Evolutionary conservation across 2,797 vertebrate species (phyloP), one percentile per base, ranked within the genome.

Genomic region (Otus scops): DNA sequence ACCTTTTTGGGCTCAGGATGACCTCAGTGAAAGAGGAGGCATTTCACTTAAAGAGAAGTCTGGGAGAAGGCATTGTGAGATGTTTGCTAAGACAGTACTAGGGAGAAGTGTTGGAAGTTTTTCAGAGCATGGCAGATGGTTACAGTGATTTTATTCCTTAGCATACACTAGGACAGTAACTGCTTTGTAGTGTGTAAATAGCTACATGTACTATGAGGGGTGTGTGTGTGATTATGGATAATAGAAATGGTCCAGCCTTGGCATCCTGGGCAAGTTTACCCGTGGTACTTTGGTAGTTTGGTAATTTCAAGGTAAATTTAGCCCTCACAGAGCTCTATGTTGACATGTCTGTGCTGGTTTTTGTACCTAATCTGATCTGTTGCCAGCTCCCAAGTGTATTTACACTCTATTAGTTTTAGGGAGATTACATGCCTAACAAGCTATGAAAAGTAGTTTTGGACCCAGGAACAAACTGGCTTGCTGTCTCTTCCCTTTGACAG

Each of bases 151-250:
- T 17, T 50, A 59, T 47, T 63, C 7, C 8, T 47, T 63, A 20
- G 21, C 38, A 34, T 32, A 48, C 6, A 12, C 10, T 43, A 56
- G 36, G 43, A 32, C 24, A 54, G 16, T 21, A 61, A 45, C 9
- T 71, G 19, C 34, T 87, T 71, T 89, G 34, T 27, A 68, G 28
- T 27, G 8, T 68, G 53, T 38, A 34, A 14, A 27, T 78, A 48
- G 32, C 16, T 59, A 10, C 22, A 14, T 1, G 1, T 63, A 19
- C 24, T 57, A 1, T 53, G 21, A 23, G 6, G 26, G 1, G 3
- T 10, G 4, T 23, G 36, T 16, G 9, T 36, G 26, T 64, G 24
- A 54, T 77, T 81, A 27, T 19, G 36, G 10, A 11, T 64, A 56
- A 7, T 69, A 63, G 45, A 50, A 64, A 38, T 56, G 18, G 23